Conservation (phyloP, 2,888 invertebrate species). For the Cephus sareptanus region DNA sequence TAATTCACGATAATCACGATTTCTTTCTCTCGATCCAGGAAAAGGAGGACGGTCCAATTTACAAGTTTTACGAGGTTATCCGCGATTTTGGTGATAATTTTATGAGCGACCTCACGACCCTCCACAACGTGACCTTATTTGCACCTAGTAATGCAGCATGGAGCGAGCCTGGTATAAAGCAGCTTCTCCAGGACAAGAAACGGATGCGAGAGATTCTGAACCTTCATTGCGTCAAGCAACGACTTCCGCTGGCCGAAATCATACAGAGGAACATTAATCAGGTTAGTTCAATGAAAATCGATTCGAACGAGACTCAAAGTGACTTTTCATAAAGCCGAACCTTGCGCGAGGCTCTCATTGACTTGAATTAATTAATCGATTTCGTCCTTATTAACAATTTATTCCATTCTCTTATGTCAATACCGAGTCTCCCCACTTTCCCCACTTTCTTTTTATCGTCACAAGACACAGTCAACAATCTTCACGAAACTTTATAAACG, state of each 20-base stretch:
- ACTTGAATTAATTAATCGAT: background rate
- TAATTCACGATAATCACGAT: constrained; percentile 20
- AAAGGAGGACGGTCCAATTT: constrained; percentile 80
- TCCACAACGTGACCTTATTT: constrained; percentile 84
- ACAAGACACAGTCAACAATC: background rate
- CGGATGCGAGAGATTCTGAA: constrained; percentile 82
- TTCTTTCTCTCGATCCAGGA: constrained; percentile 68
- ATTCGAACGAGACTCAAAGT: background rate
- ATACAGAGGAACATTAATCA: constrained; percentile 77
- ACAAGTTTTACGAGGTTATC: constrained; percentile 85
- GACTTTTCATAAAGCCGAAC: background rate
- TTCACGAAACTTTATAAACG: background rate
- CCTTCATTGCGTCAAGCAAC: constrained; percentile 83
- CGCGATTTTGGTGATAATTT: constrained; percentile 82
- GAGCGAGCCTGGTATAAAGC: constrained; percentile 79
- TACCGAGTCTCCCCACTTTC: background rate
- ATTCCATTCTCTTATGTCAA: background rate
- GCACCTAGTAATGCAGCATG: constrained; percentile 92
- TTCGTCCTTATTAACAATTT: background rate
- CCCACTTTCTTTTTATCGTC: background rate
- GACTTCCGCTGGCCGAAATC: constrained; percentile 81
- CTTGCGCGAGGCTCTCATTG: background rate
- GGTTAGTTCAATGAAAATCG: constrained; percentile 66
- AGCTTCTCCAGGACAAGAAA: constrained; percentile 74
- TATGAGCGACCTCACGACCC: constrained; percentile 76